Evolutionary conservation across 2,113 vertebrate genomes (phyloP).

Genomic region (Pterocles gutturalis): DNA sequence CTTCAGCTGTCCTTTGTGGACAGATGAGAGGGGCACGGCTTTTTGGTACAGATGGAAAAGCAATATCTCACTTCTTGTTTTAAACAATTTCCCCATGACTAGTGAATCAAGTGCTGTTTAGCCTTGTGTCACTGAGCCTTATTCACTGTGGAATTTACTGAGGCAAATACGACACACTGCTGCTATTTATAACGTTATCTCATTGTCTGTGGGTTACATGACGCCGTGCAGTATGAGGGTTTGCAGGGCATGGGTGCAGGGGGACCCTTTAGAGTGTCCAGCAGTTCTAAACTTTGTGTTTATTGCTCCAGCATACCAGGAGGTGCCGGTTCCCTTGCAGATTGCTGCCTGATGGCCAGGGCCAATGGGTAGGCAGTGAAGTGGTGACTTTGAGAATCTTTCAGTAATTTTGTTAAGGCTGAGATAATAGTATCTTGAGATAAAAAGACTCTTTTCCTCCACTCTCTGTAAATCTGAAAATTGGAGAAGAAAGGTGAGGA

Average conservation of each 20-base stretch:
- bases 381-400: not conserved
- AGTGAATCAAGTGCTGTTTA: not conserved
- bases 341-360: not conserved
- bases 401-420: not conserved
- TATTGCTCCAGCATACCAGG: not conserved
- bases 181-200: not conserved
- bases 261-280: not conserved
- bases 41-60: not conserved
- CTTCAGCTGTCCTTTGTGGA: conserved; percentile 20
- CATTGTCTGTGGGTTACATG: not conserved
- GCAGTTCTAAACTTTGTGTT: not conserved
- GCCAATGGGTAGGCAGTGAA: not conserved
- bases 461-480: not conserved
- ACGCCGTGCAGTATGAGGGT: not conserved
- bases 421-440: not conserved
- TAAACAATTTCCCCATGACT: not conserved
- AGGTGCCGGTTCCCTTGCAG: not conserved
- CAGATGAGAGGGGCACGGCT: not conserved
- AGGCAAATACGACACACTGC: not conserved
- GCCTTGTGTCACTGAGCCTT: conserved; percentile 22
- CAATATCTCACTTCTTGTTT: not conserved
- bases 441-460: not conserved
- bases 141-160: not conserved
- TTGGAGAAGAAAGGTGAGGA: not conserved
- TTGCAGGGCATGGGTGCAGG: not conserved